phyloP scores from a whole-genome alignment of 2,113 vertebrate genomes.

The Pedetes capensis region DNA sequence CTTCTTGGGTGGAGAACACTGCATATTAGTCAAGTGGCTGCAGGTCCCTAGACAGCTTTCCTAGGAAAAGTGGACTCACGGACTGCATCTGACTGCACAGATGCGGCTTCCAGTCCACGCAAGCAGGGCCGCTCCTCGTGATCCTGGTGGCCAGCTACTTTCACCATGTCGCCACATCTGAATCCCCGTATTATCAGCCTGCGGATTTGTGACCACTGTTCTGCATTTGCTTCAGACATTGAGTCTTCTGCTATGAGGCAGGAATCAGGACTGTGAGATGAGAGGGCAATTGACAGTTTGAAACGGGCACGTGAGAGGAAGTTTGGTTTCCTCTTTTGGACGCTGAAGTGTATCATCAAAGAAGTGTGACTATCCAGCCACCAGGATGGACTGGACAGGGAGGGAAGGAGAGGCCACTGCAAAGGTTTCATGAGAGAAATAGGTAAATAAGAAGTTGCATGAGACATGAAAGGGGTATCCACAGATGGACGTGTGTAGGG shows the following conservation, averaged over 20 bases:
- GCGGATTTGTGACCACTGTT: background rate
- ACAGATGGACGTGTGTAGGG: accelerated
- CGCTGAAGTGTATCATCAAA: background rate
- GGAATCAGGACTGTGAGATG: background rate
- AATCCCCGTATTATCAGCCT: background rate
- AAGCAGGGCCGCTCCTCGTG: background rate
- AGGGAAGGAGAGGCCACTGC: background rate
- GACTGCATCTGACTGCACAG: background rate
- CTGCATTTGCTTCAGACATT: background rate
- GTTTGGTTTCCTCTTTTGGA: background rate
- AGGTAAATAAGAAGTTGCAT: background rate
- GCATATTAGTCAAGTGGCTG: background rate
- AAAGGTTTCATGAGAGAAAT: background rate
- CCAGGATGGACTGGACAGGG: background rate
- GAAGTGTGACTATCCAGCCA: background rate
- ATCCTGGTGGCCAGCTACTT: background rate
- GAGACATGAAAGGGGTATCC: background rate
- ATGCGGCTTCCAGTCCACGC: background rate
- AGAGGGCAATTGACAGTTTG: background rate
- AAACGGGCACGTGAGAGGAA: background rate
- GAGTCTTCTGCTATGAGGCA: background rate
- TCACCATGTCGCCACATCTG: background rate
- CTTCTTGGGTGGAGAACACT: background rate
- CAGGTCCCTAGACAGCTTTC: background rate
- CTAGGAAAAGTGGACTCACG: background rate